Evolutionary conservation across 2,113 vertebrate genomes (phyloP).

Genomic region (Ciconia stormi): DNA sequence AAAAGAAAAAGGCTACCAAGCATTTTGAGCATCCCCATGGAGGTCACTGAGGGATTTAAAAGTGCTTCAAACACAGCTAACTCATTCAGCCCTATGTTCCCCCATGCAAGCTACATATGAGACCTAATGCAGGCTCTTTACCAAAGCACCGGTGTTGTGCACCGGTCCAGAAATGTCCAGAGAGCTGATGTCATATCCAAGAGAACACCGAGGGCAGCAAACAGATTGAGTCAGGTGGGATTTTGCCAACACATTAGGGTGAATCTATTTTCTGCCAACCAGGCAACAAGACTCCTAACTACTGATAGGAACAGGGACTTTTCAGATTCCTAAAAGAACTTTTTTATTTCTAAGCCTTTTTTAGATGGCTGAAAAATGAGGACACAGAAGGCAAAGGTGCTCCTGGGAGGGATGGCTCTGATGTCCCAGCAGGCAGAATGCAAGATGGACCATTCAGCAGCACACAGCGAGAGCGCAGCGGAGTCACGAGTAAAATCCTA

Average conservation of each 20-base stretch:
- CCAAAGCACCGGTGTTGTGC: rapidly evolving
- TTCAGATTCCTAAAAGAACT: background rate
- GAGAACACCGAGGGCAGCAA: background rate
- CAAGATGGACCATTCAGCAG: background rate
- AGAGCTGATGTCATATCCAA: background rate
- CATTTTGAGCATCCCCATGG: background rate
- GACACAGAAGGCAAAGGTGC: background rate
- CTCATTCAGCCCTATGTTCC: background rate
- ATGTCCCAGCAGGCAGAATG: background rate
- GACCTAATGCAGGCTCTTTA: background rate
- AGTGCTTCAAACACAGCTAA: background rate
- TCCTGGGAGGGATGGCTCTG: background rate
- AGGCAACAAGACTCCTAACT: background rate
- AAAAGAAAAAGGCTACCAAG: background rate
- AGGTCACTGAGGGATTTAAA: background rate
- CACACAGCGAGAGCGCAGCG: background rate
- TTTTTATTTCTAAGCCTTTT: background rate
- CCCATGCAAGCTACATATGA: background rate
- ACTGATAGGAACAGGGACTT: background rate
- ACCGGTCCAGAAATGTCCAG: background rate
- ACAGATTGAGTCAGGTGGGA: background rate
- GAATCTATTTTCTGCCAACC: background rate
- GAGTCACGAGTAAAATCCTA: background rate
- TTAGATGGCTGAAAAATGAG: background rate
- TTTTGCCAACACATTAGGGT: background rate